These are phyloP conservation scores for Riparia riparia DNA, from an alignment of 2,113 vertebrate species.

Conservation along the genomic window DNA sequence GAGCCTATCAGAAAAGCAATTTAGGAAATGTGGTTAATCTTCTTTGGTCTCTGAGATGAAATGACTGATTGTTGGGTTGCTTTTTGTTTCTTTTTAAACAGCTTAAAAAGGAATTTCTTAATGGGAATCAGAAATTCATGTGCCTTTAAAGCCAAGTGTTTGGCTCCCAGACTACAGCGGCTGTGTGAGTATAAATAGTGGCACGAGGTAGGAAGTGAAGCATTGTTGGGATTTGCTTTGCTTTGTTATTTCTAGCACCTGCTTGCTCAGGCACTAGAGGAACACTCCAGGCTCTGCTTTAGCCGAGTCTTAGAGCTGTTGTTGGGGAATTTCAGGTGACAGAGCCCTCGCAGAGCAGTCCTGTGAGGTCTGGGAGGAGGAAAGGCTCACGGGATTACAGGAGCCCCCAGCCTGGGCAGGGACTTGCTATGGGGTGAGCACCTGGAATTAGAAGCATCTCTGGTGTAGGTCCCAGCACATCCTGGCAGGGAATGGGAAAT, in stretches of 20 bases:
- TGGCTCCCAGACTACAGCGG: background rate
- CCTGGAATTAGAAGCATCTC: background rate
- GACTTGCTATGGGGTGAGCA: background rate
- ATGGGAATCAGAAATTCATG: background rate
- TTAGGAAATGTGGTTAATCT: background rate
- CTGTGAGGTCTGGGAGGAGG: background rate
- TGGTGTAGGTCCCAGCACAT: background rate
- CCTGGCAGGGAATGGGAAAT: background rate
- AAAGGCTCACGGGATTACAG: rapidly evolving
- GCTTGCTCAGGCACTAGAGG: background rate
- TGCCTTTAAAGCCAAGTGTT: conserved; percentile 34
- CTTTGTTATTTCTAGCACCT: conserved; percentile 44
- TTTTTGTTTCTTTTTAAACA: conserved; percentile 34
- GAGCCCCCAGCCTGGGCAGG: background rate
- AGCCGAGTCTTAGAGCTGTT: background rate
- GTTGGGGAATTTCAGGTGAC: background rate
- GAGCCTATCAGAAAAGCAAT: background rate
- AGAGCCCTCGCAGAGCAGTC: background rate
- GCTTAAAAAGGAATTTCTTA: conserved; percentile 26
- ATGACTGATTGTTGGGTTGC: conserved; percentile 11
- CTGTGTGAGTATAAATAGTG: background rate
- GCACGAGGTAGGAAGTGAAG: conserved; percentile 26
- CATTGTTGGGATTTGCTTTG: conserved; percentile 27
- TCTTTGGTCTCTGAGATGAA: conserved; percentile 43
- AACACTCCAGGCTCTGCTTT: background rate